Percentiles rank a stretch among this genome's conserved stretches.
Conservation (phyloP, 2,797 vertebrate species). For the Halcyon leucocephala region DNA sequence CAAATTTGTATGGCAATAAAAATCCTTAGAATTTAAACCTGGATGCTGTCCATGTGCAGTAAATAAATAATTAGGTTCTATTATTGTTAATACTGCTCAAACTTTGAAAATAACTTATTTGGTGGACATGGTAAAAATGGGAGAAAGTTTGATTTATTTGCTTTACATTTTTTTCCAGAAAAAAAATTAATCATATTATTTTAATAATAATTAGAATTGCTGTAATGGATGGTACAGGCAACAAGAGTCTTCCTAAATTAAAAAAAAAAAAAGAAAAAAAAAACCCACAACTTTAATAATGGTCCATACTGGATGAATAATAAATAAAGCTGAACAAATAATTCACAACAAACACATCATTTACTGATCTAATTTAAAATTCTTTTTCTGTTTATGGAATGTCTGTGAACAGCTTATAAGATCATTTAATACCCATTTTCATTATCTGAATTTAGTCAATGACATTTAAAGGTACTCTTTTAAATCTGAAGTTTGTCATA, state of each 20-base stretch:
- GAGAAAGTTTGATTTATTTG: background rate
- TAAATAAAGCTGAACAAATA: background rate
- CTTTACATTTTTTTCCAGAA: background rate
- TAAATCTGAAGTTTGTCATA: conserved; percentile 1
- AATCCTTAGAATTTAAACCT: background rate
- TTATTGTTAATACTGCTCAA: background rate
- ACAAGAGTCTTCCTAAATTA: background rate
- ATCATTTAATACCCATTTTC: background rate
- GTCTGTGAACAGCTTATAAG: background rate
- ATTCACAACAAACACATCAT: background rate
- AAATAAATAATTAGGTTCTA: background rate
- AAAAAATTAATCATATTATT: background rate
- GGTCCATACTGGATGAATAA: background rate
- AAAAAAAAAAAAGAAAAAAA: background rate
- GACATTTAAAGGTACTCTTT: background rate
- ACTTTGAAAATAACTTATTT: background rate
- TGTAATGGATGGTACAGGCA: background rate
- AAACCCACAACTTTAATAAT: background rate
- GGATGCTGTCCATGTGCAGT: background rate
- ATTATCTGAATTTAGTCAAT: background rate
- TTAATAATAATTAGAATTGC: background rate
- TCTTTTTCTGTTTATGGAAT: background rate
- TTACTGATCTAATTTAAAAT: background rate
- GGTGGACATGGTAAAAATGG: background rate
- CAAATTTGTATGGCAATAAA: background rate